Evolutionary conservation across 2,888 invertebrate genomes (phyloP), one percentile per base, ranked within the genome.

Genomic region (Syrista parreyssii): DNA sequence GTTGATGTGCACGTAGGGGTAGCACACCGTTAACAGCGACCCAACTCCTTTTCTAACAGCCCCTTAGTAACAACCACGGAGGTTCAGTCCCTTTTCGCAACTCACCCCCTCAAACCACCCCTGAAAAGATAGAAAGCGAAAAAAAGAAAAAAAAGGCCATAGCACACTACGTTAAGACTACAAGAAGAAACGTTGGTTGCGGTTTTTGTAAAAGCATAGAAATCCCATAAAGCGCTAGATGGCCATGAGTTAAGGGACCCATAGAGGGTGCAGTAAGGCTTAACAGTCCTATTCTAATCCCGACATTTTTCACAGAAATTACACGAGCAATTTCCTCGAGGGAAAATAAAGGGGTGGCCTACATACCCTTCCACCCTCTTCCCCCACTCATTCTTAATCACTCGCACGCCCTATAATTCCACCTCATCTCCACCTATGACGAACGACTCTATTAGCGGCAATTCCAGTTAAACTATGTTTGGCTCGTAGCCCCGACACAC

Each of bases 391-490:
- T 55, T 55, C 23, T 55, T 55, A 55, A 15, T 55, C 55, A 55
- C 55, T 55, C 55, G 55, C 55, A 55, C 55, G 55, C 55, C 55
- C 55, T 55, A 23, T 55, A 55, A 55, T 55, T 55, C 55, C 23
- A 55, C 55, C 23, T 23, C 55, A 55, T 55, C 55, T 55, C 55
- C 23, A 55, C 55, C 55, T 79, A 83, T 81, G 83, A 85, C 85
- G 81, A 82, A 85, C 83, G 83, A 81, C 82, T 86, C 84, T 86
- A 86, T 87, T 86, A 86, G 78, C 80, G 79, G 79, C 82, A 81
- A 84, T 84, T 83, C 81, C 76, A 82, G 85, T 84, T 84, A 80
- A 86, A 86, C 82, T 83, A 79, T 86, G 86, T 86, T 87, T 86
- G 85, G 79, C 81, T 83, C 83, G 85, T 71, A 82, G 81, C 80